These are phyloP conservation scores for Troilus luridus DNA, from an alignment of 2,888 invertebrate species.

Conservation along the genomic window DNA sequence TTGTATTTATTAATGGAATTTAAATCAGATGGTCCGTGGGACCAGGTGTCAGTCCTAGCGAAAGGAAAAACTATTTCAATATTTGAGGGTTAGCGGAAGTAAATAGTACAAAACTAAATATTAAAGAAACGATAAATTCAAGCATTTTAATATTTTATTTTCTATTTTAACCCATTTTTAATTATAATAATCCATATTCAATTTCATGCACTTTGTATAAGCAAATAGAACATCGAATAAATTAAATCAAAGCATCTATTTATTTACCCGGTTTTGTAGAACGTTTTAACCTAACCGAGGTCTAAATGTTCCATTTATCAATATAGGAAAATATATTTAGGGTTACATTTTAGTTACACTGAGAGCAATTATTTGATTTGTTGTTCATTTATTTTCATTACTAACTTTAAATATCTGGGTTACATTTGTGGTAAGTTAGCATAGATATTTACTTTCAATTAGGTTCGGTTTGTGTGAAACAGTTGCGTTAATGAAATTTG, in stretches of 20 bases:
- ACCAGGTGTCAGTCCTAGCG: too few species aligned
- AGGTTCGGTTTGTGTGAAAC: neutral
- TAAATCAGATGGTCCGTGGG: too few species aligned
- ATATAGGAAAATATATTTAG: neutral
- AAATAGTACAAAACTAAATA: too few species aligned
- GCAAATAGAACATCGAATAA: neutral
- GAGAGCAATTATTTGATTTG: neutral
- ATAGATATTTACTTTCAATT: neutral
- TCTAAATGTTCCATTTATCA: neutral
- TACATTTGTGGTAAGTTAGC: neutral
- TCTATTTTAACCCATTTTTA: neutral
- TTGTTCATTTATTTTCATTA: neutral
- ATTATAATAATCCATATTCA: neutral
- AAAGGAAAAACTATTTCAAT: too few species aligned
- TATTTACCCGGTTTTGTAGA: neutral
- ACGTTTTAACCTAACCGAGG: neutral
- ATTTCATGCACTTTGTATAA: neutral
- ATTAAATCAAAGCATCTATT: neutral
- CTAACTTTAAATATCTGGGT: neutral
- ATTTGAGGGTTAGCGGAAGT: too few species aligned
- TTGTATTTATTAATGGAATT: too few species aligned
- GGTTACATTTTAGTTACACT: neutral
- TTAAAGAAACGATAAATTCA: too few species aligned
- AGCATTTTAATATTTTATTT: too few species aligned
- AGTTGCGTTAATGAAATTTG: slow-evolving; percentile 26